These are phyloP conservation scores for Probosciger aterrimus DNA, from an alignment of 2,113 vertebrate genomes.

Conservation along the genomic window DNA sequence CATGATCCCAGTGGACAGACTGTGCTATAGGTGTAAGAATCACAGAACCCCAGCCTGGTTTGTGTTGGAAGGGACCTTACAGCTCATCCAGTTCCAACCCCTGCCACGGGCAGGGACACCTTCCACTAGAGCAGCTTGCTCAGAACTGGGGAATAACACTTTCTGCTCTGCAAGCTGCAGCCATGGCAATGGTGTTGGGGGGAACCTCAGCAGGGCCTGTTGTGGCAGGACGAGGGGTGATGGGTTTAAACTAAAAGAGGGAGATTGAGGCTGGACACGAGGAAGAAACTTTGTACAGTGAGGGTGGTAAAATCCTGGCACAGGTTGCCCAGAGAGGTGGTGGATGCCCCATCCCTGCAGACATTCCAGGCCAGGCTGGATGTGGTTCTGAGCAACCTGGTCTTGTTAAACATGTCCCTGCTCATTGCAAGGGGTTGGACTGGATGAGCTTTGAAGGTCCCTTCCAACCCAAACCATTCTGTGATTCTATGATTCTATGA, in stretches of 20 bases:
- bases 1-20: accelerated
- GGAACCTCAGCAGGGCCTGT: background rate
- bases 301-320: background rate
- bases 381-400: background rate
- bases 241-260: background rate
- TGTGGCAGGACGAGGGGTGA: background rate
- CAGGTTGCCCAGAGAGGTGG: background rate
- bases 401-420: background rate
- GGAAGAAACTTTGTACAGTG: background rate
- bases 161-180: background rate
- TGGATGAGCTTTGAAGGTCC: background rate
- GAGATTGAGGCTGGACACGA: accelerated
- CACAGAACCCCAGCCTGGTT: background rate
- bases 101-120: background rate
- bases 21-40: background rate
- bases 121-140: background rate
- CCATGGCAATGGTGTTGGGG: accelerated
- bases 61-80: background rate
- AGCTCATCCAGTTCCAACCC: background rate
- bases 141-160: background rate
- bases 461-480: background rate
- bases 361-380: background rate
- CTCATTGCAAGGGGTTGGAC: background rate
- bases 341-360: background rate
- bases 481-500: background rate